These are phyloP conservation scores for Perizoma flavofasciatum DNA, from an alignment of 2,888 invertebrate species.

Conservation along the genomic window DNA sequence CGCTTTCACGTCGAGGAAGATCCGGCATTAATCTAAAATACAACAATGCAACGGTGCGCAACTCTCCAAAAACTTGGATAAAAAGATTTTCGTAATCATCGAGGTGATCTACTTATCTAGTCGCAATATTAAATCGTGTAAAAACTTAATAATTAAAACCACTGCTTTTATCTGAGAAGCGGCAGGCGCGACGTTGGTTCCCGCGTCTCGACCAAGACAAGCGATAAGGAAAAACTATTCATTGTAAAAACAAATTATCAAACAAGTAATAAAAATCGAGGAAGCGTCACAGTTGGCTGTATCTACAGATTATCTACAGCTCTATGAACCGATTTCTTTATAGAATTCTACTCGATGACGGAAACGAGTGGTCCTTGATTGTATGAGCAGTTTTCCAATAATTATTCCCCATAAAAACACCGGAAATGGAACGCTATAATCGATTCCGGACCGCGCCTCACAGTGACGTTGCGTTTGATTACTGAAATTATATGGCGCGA, in stretches of 20 bases:
- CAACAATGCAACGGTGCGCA: slow-evolving; percentile 59
- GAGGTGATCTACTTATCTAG: slow-evolving; percentile 77
- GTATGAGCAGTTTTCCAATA: slow-evolving; percentile 78
- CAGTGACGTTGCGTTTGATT: slow-evolving; percentile 78
- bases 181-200: slow-evolving; percentile 55
- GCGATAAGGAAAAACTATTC: slow-evolving; percentile 63
- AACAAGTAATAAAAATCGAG: slow-evolving; percentile 78
- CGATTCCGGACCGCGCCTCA: slow-evolving; percentile 76
- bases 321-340: slow-evolving; percentile 69
- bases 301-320: slow-evolving; percentile 74
- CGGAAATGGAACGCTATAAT: slow-evolving; percentile 80
- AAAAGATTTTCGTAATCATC: slow-evolving; percentile 78
- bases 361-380: slow-evolving; percentile 73
- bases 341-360: slow-evolving; percentile 64
- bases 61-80: slow-evolving; percentile 69
- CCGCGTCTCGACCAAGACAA: slow-evolving; percentile 43
- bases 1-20: slow-evolving; percentile 58
- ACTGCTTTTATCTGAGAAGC: slow-evolving; percentile 63
- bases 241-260: slow-evolving; percentile 79
- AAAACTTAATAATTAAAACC: slow-evolving; percentile 78
- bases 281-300: slow-evolving; percentile 82
- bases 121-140: slow-evolving; percentile 75
- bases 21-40: slow-evolving; percentile 58
- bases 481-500: slow-evolving; percentile 81
- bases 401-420: slow-evolving; percentile 77